phyloP scores from a whole-genome alignment of 2,113 vertebrate genomes.

The Ceyx margarethae region DNA sequence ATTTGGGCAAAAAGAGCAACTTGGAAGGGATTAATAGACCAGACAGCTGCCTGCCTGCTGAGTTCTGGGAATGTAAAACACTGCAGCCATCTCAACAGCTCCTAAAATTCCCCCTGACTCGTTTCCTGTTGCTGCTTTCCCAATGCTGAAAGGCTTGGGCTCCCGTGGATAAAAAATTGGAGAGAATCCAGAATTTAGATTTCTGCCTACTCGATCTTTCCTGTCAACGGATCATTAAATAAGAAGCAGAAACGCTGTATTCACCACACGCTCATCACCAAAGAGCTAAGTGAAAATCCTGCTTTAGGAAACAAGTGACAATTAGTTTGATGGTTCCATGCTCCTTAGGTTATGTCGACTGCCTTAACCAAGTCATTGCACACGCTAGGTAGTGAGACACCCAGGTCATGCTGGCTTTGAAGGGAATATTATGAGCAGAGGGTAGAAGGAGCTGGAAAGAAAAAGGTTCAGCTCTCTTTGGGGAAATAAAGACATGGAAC shows the following conservation, averaged over 20 bases:
- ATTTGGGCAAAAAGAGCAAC: not conserved
- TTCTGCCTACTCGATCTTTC: constrained; percentile 40
- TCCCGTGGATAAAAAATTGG: constrained; percentile 50
- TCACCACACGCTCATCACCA: not conserved
- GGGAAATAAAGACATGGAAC: not conserved
- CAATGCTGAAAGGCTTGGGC: constrained; percentile 39
- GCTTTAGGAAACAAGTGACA: constrained; percentile 5
- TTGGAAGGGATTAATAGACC: constrained; percentile 19
- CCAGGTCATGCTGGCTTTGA: not conserved
- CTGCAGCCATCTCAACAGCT: constrained; percentile 66
- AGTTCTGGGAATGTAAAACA: constrained; percentile 55
- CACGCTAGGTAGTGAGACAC: not conserved
- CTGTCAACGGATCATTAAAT: constrained; percentile 49
- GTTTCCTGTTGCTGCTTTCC: constrained; percentile 66
- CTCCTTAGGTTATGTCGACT: not conserved
- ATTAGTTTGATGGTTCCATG: not conserved
- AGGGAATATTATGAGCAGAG: not conserved
- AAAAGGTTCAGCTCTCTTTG: not conserved
- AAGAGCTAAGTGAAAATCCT: constrained; percentile 15
- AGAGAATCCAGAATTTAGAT: constrained; percentile 43
- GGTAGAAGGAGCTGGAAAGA: not conserved
- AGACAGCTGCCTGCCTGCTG: constrained; percentile 62
- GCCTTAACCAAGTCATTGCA: not conserved
- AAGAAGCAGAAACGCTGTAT: not conserved
- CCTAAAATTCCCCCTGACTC: constrained; percentile 56